Base-by-base conservation (phyloP, 2,888 invertebrate genomes). In the Leptopterna dolabrata region DNA sequence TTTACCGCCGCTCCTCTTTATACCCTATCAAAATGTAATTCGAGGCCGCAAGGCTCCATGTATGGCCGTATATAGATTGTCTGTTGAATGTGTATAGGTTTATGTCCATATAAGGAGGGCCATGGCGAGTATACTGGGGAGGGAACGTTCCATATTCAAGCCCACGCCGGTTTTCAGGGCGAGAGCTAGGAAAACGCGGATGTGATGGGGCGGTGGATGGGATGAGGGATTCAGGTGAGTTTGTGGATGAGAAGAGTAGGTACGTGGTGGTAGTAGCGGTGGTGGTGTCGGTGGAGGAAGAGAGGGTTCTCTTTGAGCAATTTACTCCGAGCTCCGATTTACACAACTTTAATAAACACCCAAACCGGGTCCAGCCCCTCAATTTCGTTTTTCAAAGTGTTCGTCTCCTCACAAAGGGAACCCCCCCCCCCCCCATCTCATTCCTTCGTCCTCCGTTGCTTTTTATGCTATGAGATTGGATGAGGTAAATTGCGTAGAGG, bases 311-410 rank as follows among this genome's bases (percentile, higher is more conserved):
- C 85, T 85, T 85, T 85, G 85, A 85, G 85, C 85, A 85, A 85
- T 85, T 85, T 85, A 73, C 85, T 73, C 85, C 73, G 71, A 70
- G 76, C 73, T 85, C 85, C 85, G 85, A 85, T 85, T 85, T 85
- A 73, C 85, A 85, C 85, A 85, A 85, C 85, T 85, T 85, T 85
- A 85, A 85, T 85, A 85, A 85, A 85, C 85, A 85, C 85, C 85
- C 85, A 73, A 85, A 85, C 85, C 47, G 29, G 73, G 85, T 71
- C 71, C 85, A 47, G 71, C 85, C 71, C 85, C 76, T 85, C 85
- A 85, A 85, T 85, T 85, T 85, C 85, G 85, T 85, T 85, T 85
- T 85, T 85, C 85, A 85, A 85, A 85, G 85, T 85, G 85, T 73
- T 85, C 85, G 55, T 85, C 85, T 70, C 83, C 73, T 45, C 47